These are phyloP conservation scores for Porites lobata DNA, from an alignment of 92 coral and sea anemone species.

Conservation along the genomic window DNA sequence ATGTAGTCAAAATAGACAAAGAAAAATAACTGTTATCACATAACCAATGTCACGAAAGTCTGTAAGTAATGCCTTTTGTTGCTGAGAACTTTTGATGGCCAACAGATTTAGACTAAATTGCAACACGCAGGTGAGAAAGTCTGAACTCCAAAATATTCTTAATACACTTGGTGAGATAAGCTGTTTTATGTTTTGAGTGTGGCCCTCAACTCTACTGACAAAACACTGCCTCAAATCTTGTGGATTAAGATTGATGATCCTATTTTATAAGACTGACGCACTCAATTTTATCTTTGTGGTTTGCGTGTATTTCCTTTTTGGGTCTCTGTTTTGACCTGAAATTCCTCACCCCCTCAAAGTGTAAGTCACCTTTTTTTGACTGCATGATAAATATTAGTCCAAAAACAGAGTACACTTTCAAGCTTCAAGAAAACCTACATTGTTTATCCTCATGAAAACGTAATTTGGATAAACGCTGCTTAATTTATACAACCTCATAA, in stretches of 20 bases:
- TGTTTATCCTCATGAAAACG: not conserved
- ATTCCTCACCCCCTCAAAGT: not conserved
- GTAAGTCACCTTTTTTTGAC: not conserved
- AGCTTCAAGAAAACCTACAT: not conserved
- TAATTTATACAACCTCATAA: slow-evolving; percentile 24
- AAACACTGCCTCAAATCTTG: not conserved
- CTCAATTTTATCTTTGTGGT: slow-evolving; percentile 8
- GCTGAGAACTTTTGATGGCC: not conserved
- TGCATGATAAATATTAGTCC: no score
- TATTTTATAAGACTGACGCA: slow-evolving; percentile 6
- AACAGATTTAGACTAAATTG: slow-evolving; percentile 1
- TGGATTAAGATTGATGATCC: slow-evolving; percentile 8
- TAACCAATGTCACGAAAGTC: not conserved
- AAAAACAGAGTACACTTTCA: not conserved
- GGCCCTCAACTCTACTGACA: not conserved
- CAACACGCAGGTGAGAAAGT: not conserved
- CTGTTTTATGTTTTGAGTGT: slow-evolving; percentile 3
- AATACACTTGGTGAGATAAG: slow-evolving; percentile 6
- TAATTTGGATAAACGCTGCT: not conserved
- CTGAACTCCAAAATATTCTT: slow-evolving; percentile 28
- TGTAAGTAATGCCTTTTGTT: slow-evolving; percentile 7
- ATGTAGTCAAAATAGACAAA: no score
- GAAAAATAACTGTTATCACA: not conserved
- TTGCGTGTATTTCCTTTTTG: not conserved
- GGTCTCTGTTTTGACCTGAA: not conserved